These are phyloP conservation scores for Piezodorus guildinii DNA, from an alignment of 1,140 invertebrate genomes.

Conservation along the genomic window DNA sequence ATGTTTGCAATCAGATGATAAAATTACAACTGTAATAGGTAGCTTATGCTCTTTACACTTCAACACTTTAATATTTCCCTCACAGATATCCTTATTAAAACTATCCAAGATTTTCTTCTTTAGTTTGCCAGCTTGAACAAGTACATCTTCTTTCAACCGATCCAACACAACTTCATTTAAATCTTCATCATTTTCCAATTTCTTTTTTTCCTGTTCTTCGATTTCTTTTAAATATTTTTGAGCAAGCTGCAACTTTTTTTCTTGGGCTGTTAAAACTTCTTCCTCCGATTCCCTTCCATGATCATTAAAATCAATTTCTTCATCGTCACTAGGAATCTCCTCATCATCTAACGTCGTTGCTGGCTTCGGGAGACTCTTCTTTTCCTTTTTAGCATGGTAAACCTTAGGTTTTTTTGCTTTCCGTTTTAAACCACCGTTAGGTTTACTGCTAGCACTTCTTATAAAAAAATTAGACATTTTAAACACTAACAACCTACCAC, in stretches of 20 bases:
- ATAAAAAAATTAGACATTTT: constrained; percentile 5
- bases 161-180: constrained; percentile 54
- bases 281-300: constrained; percentile 1
- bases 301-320: constrained; percentile 3
- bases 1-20: constrained; percentile 60
- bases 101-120: constrained; percentile 57
- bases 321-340: constrained; percentile 24
- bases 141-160: constrained; percentile 66
- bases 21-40: constrained; percentile 67
- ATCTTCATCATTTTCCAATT: constrained; percentile 50
- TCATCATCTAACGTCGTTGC: constrained; percentile 1
- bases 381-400: not conserved
- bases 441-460: not conserved
- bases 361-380: not conserved
- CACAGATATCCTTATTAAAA: constrained; percentile 42
- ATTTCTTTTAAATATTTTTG: constrained; percentile 82
- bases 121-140: constrained; percentile 72
- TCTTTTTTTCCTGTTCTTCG: constrained; percentile 67
- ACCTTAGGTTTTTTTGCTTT: not conserved
- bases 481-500: no score
- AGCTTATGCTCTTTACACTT: constrained; percentile 55
- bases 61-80: constrained; percentile 30
- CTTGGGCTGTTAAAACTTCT: constrained; percentile 48
- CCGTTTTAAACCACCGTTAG: not conserved
- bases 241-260: constrained; percentile 76